Evolutionary conservation across 2,888 invertebrate genomes (phyloP).

Genomic region (Hemithea aestivaria): DNA sequence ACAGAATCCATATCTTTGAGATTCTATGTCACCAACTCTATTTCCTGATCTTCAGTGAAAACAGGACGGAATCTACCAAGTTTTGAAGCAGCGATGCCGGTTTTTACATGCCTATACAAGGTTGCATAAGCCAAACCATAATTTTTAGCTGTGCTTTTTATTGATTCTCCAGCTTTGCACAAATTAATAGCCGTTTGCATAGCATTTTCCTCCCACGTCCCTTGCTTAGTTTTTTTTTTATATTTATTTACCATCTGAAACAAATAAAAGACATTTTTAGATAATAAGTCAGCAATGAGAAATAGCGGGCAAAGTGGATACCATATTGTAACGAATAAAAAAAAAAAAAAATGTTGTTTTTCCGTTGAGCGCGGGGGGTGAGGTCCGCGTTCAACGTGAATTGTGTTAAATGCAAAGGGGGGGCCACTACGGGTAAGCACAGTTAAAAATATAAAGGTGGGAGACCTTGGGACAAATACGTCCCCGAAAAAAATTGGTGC

Average conservation of each 20-base stretch:
- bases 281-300: conserved; percentile 14
- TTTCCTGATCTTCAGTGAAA: conserved; percentile 26
- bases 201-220: conserved; percentile 16
- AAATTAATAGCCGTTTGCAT: conserved; percentile 23
- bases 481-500: too few species aligned
- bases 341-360: too few species aligned
- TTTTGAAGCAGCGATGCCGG: conserved; percentile 16
- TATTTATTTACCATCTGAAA: conserved; percentile 16
- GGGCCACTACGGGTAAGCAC: too few species aligned
- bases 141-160: conserved; percentile 22
- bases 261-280: conserved; percentile 8
- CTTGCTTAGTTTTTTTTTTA: conserved; percentile 22
- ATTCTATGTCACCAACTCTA: conserved; percentile 22
- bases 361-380: too few species aligned
- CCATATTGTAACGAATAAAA: too few species aligned
- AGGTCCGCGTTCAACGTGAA: too few species aligned
- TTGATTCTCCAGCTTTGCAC: conserved; percentile 22
- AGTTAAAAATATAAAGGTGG: too few species aligned
- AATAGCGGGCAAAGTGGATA: conserved; percentile 22
- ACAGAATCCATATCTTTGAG: conserved; percentile 25
- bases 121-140: conserved; percentile 24
- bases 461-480: too few species aligned
- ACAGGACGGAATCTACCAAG: conserved; percentile 25
- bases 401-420: too few species aligned
- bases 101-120: conserved; percentile 25